phyloP scores from a whole-genome alignment of 2,888 invertebrate genomes.

The Aleiodes leptofemur region DNA sequence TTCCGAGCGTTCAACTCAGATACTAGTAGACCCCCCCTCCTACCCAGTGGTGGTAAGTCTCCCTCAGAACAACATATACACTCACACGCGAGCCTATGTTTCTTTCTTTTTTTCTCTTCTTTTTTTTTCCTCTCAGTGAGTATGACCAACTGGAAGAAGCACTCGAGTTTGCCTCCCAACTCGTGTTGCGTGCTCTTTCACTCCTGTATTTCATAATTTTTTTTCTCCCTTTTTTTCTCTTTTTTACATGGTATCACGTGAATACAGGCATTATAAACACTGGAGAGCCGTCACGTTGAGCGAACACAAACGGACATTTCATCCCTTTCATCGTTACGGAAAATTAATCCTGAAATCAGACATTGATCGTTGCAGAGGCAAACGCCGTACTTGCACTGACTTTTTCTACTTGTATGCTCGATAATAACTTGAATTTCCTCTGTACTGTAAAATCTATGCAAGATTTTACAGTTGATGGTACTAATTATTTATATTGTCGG shows the following conservation, averaged over 20 bases:
- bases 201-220: slow-evolving; percentile 33
- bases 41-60: neutral
- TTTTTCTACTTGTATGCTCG: too few species aligned
- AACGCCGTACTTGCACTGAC: slow-evolving; percentile 2
- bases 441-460: too few species aligned
- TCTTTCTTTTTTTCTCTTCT: slow-evolving; percentile 8
- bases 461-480: too few species aligned
- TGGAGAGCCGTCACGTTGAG: slow-evolving; percentile 1
- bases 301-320: slow-evolving; percentile 8
- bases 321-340: slow-evolving; percentile 44
- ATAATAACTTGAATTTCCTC: too few species aligned
- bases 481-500: too few species aligned
- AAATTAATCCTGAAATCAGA: slow-evolving; percentile 52
- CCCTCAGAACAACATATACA: neutral
- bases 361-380: slow-evolving; percentile 46
- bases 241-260: slow-evolving; percentile 9
- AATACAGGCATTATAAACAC: neutral
- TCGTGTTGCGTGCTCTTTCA: slow-evolving; percentile 42
- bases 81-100: neutral
- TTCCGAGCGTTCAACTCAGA: slow-evolving; percentile 38
- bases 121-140: slow-evolving; percentile 33
- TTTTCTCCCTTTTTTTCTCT: neutral
- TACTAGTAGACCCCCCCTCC: slow-evolving; percentile 31
- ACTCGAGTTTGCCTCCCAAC: slow-evolving; percentile 47
- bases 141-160: slow-evolving; percentile 47